These are phyloP conservation scores for Cataglyphis altisquamis DNA, from an alignment of 2,888 invertebrate genomes.

Conservation along the genomic window DNA sequence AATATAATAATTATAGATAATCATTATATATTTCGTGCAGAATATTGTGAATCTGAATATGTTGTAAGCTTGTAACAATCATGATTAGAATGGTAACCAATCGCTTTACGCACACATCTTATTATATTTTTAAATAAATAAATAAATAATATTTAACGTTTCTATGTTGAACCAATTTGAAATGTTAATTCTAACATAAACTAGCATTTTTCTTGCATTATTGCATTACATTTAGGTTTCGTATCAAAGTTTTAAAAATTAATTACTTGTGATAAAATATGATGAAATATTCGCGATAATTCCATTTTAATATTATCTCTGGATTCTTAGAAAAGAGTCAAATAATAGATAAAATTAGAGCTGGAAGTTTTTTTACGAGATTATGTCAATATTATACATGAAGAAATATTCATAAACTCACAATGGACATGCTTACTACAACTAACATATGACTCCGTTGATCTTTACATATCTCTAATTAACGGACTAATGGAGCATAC, in stretches of 20 bases:
- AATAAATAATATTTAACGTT: not conserved
- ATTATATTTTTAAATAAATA: slow-evolving; percentile 12
- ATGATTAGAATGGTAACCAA: slow-evolving; percentile 7
- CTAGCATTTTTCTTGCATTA: not conserved
- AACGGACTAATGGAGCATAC: slow-evolving; percentile 2
- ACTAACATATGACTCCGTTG: not conserved
- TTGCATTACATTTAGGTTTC: not conserved
- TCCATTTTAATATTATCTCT: not conserved
- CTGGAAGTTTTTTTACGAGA: not conserved
- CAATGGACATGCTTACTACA: not conserved
- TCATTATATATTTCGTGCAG: slow-evolving; percentile 1
- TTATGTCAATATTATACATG: not conserved
- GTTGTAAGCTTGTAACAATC: slow-evolving; percentile 27
- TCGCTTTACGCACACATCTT: not conserved
- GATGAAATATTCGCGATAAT: not conserved
- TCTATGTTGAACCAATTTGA: not conserved
- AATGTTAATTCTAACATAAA: slow-evolving; percentile 7
- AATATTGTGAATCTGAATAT: not conserved
- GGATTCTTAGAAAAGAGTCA: not conserved
- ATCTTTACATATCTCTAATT: slow-evolving; percentile 14
- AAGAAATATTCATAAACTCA: not conserved
- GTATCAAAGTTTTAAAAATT: not conserved
- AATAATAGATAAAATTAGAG: not conserved
- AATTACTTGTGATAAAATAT: not conserved
- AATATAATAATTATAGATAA: slow-evolving; percentile 36